Conservation (phyloP, 2,888 invertebrate species). For the Agriopis aurantiaria region DNA sequence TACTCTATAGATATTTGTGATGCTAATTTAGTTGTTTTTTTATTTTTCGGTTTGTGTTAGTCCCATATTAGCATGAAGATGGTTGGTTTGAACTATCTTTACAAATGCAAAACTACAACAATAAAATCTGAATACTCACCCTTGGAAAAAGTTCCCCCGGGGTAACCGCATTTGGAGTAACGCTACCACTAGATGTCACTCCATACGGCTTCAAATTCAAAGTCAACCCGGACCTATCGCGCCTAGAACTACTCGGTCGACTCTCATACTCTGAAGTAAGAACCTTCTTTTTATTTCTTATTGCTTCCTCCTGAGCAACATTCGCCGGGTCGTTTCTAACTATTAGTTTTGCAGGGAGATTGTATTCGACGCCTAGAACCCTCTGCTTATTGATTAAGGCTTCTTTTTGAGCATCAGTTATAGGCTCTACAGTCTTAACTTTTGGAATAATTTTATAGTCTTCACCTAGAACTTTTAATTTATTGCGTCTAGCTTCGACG, state of each 20-base stretch:
- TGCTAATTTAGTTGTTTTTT: no score
- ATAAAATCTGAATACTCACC: slow-evolving; percentile 55
- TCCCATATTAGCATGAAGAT: no score
- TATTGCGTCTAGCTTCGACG: slow-evolving; percentile 72
- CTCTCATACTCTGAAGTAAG: slow-evolving; percentile 59
- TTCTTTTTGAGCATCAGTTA: slow-evolving; percentile 84
- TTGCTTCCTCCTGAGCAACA: slow-evolving; percentile 74
- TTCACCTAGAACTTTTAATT: slow-evolving; percentile 68
- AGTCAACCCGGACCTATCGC: slow-evolving; percentile 66
- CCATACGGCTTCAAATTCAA: slow-evolving; percentile 76
- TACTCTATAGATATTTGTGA: no score
- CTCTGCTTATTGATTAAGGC: slow-evolving; percentile 87
- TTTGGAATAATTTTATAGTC: slow-evolving; percentile 57
- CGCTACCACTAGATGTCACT: slow-evolving; percentile 50
- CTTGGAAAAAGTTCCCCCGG: slow-evolving; percentile 76
- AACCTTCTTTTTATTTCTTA: slow-evolving; percentile 67
- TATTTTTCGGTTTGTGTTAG: no score
- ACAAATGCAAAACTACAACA: background rate
- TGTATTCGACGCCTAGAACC: slow-evolving; percentile 88
- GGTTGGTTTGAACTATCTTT: no score
- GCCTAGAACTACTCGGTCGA: slow-evolving; percentile 48
- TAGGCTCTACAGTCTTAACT: slow-evolving; percentile 54
- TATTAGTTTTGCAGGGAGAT: slow-evolving; percentile 63
- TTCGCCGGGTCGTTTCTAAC: slow-evolving; percentile 65
- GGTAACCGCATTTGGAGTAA: slow-evolving; percentile 70